Base-by-base conservation (phyloP, 2,888 invertebrate genomes). In the Agapetus fuscipes region DNA sequence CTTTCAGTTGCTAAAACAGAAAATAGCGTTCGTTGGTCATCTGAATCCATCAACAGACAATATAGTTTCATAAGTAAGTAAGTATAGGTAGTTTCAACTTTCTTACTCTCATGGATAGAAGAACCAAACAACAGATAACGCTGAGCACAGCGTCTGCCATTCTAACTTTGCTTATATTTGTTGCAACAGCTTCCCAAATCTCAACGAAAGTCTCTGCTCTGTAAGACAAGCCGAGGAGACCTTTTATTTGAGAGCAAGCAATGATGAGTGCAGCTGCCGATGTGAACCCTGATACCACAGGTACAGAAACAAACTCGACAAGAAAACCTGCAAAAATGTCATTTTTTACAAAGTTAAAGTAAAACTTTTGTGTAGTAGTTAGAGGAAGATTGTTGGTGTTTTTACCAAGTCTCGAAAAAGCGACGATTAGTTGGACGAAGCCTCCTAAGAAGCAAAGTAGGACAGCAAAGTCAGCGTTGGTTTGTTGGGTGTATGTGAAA, bases 191-290 rank as follows among this genome's bases (percentile, higher is more conserved):
- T 30, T 52, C 58, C 74, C 78, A 79, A 2, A 75, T 76, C 0
- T 68, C 65, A n/a, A 76, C 49, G 52, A 83, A 80, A 9, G 66
- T 71, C 50, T 81, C 78, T 1, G 77, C 74, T 3, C 62, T 65
- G 51, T 75, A 78, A 39, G 58, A 64, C 2, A 80, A 54, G 0
- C 81, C 82, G 2, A 82, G 57, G 7, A 83, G 58, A 13, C 74
- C 76, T 51, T 80, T 82, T n/a, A 83, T 64, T 58, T 85, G 85
- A 0, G 82, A 77, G 4, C 79, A 76, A 0, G 81, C 81, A 48
- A 84, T 83, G 10, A 83, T 83, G 3, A 83, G 53, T 4, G 84
- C 81, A 0, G 83, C 81, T 0, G 83, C 83, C 1, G 83, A 82
- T 3, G 83, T 83, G 56, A 85, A 83, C 1, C 80, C 83, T 1